phyloP scores from a whole-genome alignment of 2,113 vertebrate species.

The Arvicanthis niloticus region DNA sequence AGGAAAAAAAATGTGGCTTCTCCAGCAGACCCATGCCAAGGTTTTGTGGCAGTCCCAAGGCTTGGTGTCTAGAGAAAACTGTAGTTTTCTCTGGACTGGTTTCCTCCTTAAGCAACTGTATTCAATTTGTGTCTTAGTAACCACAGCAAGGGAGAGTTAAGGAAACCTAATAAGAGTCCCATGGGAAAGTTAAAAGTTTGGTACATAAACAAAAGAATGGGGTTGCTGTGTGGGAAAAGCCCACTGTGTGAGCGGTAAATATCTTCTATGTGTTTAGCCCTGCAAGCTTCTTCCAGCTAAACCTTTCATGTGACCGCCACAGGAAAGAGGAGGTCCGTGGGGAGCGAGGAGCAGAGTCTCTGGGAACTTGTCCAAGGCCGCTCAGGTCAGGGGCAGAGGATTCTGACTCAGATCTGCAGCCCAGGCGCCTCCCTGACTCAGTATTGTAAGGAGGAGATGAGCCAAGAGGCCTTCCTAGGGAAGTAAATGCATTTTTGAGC shows the following conservation, averaged over 20 bases:
- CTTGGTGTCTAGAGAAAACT: not conserved
- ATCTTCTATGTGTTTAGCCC: not conserved
- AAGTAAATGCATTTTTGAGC: not conserved
- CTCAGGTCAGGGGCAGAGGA: not conserved
- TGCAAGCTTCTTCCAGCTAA: not conserved
- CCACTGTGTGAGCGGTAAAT: not conserved
- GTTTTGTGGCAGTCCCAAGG: not conserved
- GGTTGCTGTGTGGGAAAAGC: conserved; percentile 15
- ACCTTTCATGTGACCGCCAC: no score
- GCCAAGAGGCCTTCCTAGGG: not conserved
- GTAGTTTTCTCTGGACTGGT: conserved; percentile 3
- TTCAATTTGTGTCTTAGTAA: conserved; percentile 50
- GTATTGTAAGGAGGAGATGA: not conserved
- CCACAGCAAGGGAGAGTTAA: conserved; percentile 47
- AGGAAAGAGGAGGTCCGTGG: not conserved
- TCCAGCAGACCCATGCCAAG: not conserved
- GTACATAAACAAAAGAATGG: conserved; percentile 54
- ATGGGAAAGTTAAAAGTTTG: conserved; percentile 31
- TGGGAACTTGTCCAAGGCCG: not conserved
- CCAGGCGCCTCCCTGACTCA: rapidly evolving
- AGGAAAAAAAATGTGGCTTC: not conserved
- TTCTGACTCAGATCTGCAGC: rapidly evolving
- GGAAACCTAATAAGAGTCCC: conserved; percentile 57
- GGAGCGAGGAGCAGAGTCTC: not conserved
- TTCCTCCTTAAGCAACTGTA: conserved; percentile 29